Evolutionary conservation across 2,888 invertebrate genomes (phyloP).

Genomic region (Urechis unicinctus): DNA sequence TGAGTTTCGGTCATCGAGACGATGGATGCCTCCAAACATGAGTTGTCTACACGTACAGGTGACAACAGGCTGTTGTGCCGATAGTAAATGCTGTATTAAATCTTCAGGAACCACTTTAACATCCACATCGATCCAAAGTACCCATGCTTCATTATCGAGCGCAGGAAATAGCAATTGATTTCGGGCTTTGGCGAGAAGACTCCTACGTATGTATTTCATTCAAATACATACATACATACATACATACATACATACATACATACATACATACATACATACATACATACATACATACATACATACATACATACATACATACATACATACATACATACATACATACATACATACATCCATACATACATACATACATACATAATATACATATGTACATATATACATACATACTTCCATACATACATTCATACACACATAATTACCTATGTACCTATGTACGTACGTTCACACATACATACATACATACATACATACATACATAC

Average conservation of each 20-base stretch:
- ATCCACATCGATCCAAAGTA: slow-evolving; percentile 42
- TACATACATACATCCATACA: neutral
- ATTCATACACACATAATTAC: no score
- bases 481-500: slow-evolving; percentile 8
- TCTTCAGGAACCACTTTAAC: slow-evolving; percentile 29
- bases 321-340: neutral
- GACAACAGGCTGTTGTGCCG: slow-evolving; percentile 31
- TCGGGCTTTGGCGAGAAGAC: slow-evolving; percentile 35
- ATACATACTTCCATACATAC: no score
- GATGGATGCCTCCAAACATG: slow-evolving; percentile 7
- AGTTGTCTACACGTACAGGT: slow-evolving; percentile 28
- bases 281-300: slow-evolving; percentile 8
- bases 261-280: slow-evolving; percentile 8
- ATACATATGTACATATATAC: slow-evolving; percentile 5
- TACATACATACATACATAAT: no score
- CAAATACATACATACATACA: neutral
- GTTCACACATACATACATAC: slow-evolving; percentile 7
- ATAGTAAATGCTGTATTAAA: slow-evolving; percentile 35
- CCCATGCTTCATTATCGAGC: slow-evolving; percentile 28
- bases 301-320: slow-evolving; percentile 1
- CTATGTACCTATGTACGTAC: slow-evolving; percentile 7
- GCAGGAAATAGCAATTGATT: slow-evolving; percentile 29
- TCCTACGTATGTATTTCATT: slow-evolving; percentile 20
- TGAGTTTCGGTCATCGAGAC: slow-evolving; percentile 37
- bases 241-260: slow-evolving; percentile 2